Percentiles rank a stretch among this genome's conserved stretches.
Evolutionary conservation across 2,888 invertebrate genomes (phyloP).

Genomic region (Temnothorax rugatulus): DNA sequence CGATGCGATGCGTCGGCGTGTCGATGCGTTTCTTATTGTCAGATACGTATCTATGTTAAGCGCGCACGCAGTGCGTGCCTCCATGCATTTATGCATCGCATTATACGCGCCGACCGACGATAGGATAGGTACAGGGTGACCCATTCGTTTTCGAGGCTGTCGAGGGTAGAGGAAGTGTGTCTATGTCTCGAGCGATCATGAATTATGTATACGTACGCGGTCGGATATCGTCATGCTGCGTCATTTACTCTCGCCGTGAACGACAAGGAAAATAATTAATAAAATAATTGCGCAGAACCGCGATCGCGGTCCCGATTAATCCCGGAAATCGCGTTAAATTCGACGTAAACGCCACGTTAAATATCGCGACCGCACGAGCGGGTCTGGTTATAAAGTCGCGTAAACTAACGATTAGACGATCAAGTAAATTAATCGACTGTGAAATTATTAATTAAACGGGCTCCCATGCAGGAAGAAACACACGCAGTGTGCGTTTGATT

Average conservation of each 20-base stretch:
- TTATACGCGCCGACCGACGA: constrained; percentile 72
- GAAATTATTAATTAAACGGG: constrained; percentile 38
- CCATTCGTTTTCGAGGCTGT: constrained; percentile 56
- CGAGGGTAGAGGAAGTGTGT: constrained; percentile 44
- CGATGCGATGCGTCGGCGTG: constrained; percentile 73
- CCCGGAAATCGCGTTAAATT: constrained; percentile 20
- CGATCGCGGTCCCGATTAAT: background rate
- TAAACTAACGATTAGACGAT: constrained; percentile 33
- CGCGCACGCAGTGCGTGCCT: constrained; percentile 62
- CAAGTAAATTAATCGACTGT: constrained; percentile 34
- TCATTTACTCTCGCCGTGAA: constrained; percentile 18
- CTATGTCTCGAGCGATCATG: constrained; percentile 21
- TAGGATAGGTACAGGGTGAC: constrained; percentile 58
- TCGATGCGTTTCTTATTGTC: constrained; percentile 81
- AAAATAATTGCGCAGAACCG: constrained; percentile 17
- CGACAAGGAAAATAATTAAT: constrained; percentile 29
- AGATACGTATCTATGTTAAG: constrained; percentile 83
- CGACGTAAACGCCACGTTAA: background rate
- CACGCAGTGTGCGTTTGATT: background rate
- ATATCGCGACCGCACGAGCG: background rate
- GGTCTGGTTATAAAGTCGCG: constrained; percentile 22
- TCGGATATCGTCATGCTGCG: constrained; percentile 8
- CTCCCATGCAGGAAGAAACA: background rate
- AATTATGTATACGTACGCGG: constrained; percentile 30
- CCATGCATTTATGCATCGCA: constrained; percentile 83